Base-by-base conservation (phyloP, 2,113 vertebrate species). In the Cranoglanis bouderius region DNA sequence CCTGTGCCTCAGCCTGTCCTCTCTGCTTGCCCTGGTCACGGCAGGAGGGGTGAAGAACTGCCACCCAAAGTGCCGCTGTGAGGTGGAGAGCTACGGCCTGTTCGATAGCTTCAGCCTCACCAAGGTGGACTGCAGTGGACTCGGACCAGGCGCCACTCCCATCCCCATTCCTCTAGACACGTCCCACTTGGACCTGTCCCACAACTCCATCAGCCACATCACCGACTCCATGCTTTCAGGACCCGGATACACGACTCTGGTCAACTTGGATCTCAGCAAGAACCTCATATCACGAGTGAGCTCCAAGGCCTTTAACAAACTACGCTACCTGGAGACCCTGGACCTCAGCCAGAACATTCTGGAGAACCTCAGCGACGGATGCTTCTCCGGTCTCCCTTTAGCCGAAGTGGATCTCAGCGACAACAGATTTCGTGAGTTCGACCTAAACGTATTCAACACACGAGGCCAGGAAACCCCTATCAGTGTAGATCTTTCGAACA, bases 51-150 rank as follows among this genome's bases (percentile, higher is more conserved):
- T 95, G 75, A 96, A 94, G 94, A 97, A 96, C 85, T 99, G 98
- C 92, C 97, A 97, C 91, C 97, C 96, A 0, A 95, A 97, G 29
- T 99, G 98, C 91, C 96, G 93, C 86, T 99, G 98, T 0, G 97
- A 99, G 82, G 97, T 99, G 93, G 98, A 99, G 93, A 99, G 95
- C 87, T 99, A 97, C 1, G 98, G 98, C 49, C 96, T 98, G 86
- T 99, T 99, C 0, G 97, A 98, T 93, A 99, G 98, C 94, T 99
- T 99, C 94, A 99, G 98, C 90, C 91, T 99, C 91, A 99, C 98
- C 53, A 97, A 96, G 35, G 98, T 98, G 87, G 97, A 99, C 90
- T 99, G 98, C 92, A 96, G 96, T 1, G 94, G 96, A 21, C 92
- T 98, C 43, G 97, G 97, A 0, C 95, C 97, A 2, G 94, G 95